These are phyloP conservation scores for Phymastichus coffea DNA, from an alignment of 1,140 invertebrate species.

Conservation along the genomic window DNA sequence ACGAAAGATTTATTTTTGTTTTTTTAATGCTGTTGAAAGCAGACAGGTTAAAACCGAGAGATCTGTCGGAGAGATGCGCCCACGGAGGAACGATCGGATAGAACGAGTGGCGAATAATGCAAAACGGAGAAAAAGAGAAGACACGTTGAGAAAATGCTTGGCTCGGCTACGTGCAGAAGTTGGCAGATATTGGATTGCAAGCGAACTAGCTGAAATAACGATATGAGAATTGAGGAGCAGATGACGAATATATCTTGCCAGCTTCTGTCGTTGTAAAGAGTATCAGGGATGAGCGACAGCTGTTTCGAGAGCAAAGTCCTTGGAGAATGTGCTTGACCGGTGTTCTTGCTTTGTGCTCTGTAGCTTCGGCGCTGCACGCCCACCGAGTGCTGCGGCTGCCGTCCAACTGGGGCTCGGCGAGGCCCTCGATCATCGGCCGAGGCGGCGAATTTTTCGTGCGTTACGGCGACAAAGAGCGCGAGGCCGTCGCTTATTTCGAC, in stretches of 20 bases:
- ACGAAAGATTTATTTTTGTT: constrained; percentile 12
- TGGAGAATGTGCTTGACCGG: constrained; percentile 39
- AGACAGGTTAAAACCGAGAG: constrained; percentile 22
- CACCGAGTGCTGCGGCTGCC: constrained; percentile 59
- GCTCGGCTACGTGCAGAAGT: constrained; percentile 42
- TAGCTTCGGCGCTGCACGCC: constrained; percentile 62
- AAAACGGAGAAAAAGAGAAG: constrained; percentile 16
- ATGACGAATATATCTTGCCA: neutral
- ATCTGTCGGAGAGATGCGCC: constrained; percentile 8
- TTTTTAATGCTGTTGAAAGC: neutral
- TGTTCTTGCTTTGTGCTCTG: constrained; percentile 52
- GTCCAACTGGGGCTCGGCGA: constrained; percentile 53
- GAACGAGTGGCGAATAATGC: neutral
- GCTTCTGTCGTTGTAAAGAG: neutral
- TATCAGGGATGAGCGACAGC: neutral
- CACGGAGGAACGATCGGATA: constrained; percentile 18
- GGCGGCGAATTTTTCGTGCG: constrained; percentile 71
- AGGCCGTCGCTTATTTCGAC: constrained; percentile 76
- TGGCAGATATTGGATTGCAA: constrained; percentile 8
- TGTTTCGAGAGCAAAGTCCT: neutral
- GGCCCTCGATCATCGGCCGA: constrained; percentile 70
- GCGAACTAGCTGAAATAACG: no score
- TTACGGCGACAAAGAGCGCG: constrained; percentile 74
- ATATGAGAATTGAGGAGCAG: no score
- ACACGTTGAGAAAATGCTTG: constrained; percentile 40